A percentile compares a stretch with the other conserved stretches of the same genome.
Evolutionary conservation across 1,140 invertebrate species (phyloP).

Genomic region (Danaus plexippus): DNA sequence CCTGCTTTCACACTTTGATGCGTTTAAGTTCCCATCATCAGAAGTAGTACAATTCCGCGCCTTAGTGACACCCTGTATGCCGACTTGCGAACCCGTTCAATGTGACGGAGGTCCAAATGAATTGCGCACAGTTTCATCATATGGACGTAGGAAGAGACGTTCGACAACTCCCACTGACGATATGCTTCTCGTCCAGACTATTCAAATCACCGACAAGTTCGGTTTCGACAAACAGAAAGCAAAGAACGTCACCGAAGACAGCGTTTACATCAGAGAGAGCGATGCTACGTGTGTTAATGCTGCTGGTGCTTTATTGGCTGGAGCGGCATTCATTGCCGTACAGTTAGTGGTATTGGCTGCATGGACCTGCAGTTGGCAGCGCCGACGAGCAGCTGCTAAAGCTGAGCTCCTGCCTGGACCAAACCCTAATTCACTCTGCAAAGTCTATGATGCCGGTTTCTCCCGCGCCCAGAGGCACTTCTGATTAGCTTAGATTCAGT

Average conservation of each 20-base stretch:
- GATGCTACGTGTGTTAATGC: constrained; percentile 80
- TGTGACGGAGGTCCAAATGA: constrained; percentile 88
- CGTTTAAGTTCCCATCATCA: constrained; percentile 96
- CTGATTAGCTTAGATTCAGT: constrained; percentile 69
- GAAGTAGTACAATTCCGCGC: constrained; percentile 96
- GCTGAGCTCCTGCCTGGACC: constrained; percentile 64
- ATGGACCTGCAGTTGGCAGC: constrained; percentile 88
- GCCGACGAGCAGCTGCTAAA: constrained; percentile 77
- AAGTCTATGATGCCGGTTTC: constrained; percentile 87
- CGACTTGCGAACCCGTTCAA: constrained; percentile 90
- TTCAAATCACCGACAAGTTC: constrained; percentile 94
- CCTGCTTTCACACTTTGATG: constrained; percentile 92
- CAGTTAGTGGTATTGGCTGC: constrained; percentile 86
- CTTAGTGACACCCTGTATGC: constrained; percentile 93
- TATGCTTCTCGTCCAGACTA: constrained; percentile 89
- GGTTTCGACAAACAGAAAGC: constrained; percentile 79
- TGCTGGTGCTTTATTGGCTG: constrained; percentile 83
- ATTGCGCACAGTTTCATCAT: constrained; percentile 84
- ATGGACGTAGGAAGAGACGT: constrained; percentile 81
- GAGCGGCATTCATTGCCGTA: constrained; percentile 85
- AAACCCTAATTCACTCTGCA: constrained; percentile 81
- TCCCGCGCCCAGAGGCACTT: constrained; percentile 83
- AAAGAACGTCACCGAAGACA: constrained; percentile 69
- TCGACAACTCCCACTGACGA: constrained; percentile 79
- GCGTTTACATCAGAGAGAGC: constrained; percentile 73